Evolutionary conservation across 1,140 invertebrate species (phyloP).

Genomic region (Pseudomyrmex sp.): DNA sequence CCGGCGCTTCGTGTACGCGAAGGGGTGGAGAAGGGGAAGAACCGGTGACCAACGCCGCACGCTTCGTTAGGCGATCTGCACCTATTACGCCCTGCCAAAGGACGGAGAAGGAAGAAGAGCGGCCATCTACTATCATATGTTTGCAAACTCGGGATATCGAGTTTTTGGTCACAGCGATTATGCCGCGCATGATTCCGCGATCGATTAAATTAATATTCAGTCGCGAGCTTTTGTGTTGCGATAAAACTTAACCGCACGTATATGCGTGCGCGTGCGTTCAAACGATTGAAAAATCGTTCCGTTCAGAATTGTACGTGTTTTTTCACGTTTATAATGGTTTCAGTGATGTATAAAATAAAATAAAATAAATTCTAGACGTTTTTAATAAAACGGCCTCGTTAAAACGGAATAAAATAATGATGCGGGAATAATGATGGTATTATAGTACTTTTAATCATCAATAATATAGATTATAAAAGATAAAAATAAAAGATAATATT

Average conservation of each 20-base stretch:
- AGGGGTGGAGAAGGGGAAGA: constrained; percentile 30
- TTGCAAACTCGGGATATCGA: constrained; percentile 58
- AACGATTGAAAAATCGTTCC: constrained; percentile 56
- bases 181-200: constrained; percentile 56
- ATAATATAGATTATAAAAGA: constrained; percentile 39
- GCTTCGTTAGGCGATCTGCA: constrained; percentile 66
- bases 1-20: constrained; percentile 39
- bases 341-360: constrained; percentile 58
- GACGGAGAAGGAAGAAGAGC: constrained; percentile 55
- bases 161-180: constrained; percentile 61
- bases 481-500: constrained; percentile 55
- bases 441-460: constrained; percentile 51
- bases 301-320: constrained; percentile 49
- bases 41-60: constrained; percentile 59
- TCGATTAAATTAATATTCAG: constrained; percentile 62
- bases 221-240: constrained; percentile 41
- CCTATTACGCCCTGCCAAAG: constrained; percentile 60
- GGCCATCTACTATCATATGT: constrained; percentile 50
- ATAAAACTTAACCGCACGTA: constrained; percentile 45
- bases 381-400: constrained; percentile 55
- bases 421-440: constrained; percentile 55
- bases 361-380: constrained; percentile 55
- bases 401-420: constrained; percentile 54
- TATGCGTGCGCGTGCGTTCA: constrained; percentile 19
- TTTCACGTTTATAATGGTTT: constrained; percentile 53